Percentiles rank a stretch among this genome's conserved stretches.
phyloP scores from a whole-genome alignment of 2,888 invertebrate genomes.

The Acronicta aceris region DNA sequence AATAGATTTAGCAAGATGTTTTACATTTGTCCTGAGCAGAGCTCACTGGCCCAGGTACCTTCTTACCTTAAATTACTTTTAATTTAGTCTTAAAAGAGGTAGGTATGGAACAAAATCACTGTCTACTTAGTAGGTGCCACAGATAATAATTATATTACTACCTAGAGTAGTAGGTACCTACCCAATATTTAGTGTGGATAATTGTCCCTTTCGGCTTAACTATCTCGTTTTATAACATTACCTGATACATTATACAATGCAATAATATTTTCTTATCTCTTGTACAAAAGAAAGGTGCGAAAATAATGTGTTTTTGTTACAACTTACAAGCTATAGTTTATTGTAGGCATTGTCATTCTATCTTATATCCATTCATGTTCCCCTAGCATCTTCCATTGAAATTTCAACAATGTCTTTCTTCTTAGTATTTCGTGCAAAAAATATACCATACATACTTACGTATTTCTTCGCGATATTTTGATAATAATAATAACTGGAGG shows the following conservation, averaged over 20 bases:
- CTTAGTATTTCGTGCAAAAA: constrained; percentile 7
- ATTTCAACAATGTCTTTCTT: constrained; percentile 24
- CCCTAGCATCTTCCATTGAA: constrained; percentile 42
- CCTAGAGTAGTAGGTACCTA: too few species aligned
- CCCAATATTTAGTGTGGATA: too few species aligned
- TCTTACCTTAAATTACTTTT: too few species aligned
- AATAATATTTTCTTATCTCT: constrained; percentile 31
- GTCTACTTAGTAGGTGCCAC: neutral
- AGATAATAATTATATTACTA: too few species aligned
- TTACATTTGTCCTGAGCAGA: too few species aligned
- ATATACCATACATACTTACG: neutral
- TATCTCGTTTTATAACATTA: constrained; percentile 10
- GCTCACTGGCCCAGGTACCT: too few species aligned
- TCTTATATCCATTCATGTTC: constrained; percentile 54
- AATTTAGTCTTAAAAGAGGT: too few species aligned
- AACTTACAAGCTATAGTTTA: constrained; percentile 28
- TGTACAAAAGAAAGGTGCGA: constrained; percentile 50
- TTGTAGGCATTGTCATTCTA: constrained; percentile 33
- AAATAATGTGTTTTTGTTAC: constrained; percentile 45
- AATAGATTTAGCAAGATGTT: too few species aligned
- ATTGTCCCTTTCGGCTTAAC: neutral
- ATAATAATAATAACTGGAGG: neutral
- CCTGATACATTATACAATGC: constrained; percentile 24
- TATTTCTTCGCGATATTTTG: constrained; percentile 4
- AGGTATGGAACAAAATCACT: too few species aligned